Evolutionary conservation across 2,888 invertebrate genomes (phyloP).

Genomic region (Tholera decimalis): DNA sequence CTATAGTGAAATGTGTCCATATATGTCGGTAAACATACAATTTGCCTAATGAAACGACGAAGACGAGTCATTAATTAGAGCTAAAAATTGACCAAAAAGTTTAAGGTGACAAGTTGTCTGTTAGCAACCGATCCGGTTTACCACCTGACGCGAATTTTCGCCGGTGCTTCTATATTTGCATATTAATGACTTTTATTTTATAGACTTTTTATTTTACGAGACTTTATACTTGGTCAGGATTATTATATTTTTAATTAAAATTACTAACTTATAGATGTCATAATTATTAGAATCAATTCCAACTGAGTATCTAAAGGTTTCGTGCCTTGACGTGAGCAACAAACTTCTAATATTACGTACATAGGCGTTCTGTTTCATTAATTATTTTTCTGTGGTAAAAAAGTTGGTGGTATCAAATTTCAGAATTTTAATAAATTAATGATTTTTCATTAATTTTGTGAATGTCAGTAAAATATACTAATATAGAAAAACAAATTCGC

Average conservation of each 20-base stretch:
- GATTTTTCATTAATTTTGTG: conserved; percentile 19
- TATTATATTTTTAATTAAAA: conserved; percentile 71
- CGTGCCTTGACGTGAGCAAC: background rate
- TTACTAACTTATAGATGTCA: conserved; percentile 4
- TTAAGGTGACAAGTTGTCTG: conserved; percentile 87
- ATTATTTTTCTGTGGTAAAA: conserved; percentile 17
- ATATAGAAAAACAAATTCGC: conserved; percentile 3
- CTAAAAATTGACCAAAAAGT: conserved; percentile 71
- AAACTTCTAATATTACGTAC: conserved; percentile 1
- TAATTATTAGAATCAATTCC: conserved; percentile 1
- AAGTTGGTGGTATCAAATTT: conserved; percentile 40
- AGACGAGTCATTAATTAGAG: conserved; percentile 76
- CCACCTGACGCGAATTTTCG: conserved; percentile 86
- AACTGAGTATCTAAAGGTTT: conserved; percentile 3
- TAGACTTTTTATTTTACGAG: conserved; percentile 78
- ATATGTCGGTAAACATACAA: conserved; percentile 56
- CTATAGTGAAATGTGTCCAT: conserved; percentile 27
- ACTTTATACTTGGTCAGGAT: conserved; percentile 61
- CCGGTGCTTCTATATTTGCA: conserved; percentile 79
- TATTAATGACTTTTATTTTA: conserved; percentile 84
- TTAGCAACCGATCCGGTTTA: conserved; percentile 88
- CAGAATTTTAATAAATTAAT: conserved; percentile 33
- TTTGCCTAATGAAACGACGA: conserved; percentile 55
- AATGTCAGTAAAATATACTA: conserved; percentile 16
- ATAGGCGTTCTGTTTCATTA: conserved; percentile 18